Evolutionary conservation across 2,113 vertebrate genomes (phyloP), one percentile per base, ranked within the genome.

Genomic region (Psammodynastes pulverulentus): DNA sequence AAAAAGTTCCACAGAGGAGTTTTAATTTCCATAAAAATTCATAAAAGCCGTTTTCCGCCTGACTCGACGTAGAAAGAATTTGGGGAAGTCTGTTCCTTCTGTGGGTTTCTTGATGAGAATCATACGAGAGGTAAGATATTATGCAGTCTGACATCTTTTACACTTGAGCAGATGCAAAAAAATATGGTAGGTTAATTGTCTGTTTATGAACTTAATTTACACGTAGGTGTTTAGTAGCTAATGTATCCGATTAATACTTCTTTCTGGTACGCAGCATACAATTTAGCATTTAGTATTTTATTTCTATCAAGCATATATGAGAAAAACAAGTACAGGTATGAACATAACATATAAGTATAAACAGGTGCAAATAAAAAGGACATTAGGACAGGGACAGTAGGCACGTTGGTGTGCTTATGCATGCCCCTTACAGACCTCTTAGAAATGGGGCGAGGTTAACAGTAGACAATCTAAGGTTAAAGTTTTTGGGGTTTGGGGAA

Each of bases 201-300:
- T 43, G 72, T 79, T 79, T 21, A 34, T 43, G 72, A 43, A 79
- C 72, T 79, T 79, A 79, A 79, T 92, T 49, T 90, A 45, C 89
- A 3, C 29, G 13, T 54, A 53, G 39, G n/a, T 93, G 94, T 79
- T 91, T 92, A 92, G 34, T 86, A 94, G 79, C 92, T 67, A 49
- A 56, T 89, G 56, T 84, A 89, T 79, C 8, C 5, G 89, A 48
- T 93, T 95, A 94, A 92, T 72, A 94, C 95, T 92, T 90, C 45
- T 93, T 96, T 94, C 86, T 94, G 0, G 7, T 94, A 92, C 91
- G 34, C 95, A 54, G 15, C 91, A 62, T 88, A 89, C 95, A 90
- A 94, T n/a, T n/a, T n/a, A n/a, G n/a, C n/a, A n/a, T n/a, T n/a
- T n/a, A n/a, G n/a, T n/a, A n/a, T n/a, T n/a, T n/a, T n/a, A n/a